These are phyloP conservation scores for Pimpla rufipes DNA, from an alignment of 2,888 invertebrate species.

Conservation along the genomic window DNA sequence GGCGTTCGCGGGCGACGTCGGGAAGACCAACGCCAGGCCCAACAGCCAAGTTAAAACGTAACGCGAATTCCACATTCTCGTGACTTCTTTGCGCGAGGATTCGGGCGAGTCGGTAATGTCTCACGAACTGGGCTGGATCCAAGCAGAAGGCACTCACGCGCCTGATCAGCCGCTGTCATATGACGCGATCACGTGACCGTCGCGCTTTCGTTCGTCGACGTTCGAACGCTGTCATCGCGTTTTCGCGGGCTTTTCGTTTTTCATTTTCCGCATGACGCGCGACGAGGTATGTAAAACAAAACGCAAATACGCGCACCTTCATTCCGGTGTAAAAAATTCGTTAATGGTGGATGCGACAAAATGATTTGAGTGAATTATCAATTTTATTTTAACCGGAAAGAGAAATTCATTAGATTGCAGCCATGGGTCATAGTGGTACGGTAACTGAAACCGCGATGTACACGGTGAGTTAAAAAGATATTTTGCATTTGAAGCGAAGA, in stretches of 20 bases:
- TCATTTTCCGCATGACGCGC: neutral
- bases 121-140: constrained; percentile 56
- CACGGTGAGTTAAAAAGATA: constrained; percentile 47
- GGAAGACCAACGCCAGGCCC: constrained; percentile 62
- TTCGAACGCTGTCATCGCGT: constrained; percentile 24
- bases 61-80: constrained; percentile 64
- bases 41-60: constrained; percentile 65
- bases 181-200: constrained; percentile 73
- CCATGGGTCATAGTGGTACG: constrained; percentile 49
- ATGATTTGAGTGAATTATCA: neutral
- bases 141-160: constrained; percentile 78
- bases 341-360: neutral
- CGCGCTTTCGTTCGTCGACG: constrained; percentile 43
- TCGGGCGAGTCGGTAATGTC: constrained; percentile 46
- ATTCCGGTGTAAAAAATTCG: neutral
- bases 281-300: neutral
- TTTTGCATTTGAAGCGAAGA: too few species aligned
- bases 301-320: neutral
- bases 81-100: constrained; percentile 47
- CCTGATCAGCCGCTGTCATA: constrained; percentile 78
- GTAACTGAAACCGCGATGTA: constrained; percentile 64
- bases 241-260: neutral
- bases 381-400: neutral
- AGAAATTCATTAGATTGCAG: constrained; percentile 29
- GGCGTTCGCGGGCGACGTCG: constrained; percentile 71